Percentiles rank a stretch among this genome's conserved stretches.
Conservation (phyloP, 2,888 invertebrate genomes). For the Nemoura dubitans region DNA sequence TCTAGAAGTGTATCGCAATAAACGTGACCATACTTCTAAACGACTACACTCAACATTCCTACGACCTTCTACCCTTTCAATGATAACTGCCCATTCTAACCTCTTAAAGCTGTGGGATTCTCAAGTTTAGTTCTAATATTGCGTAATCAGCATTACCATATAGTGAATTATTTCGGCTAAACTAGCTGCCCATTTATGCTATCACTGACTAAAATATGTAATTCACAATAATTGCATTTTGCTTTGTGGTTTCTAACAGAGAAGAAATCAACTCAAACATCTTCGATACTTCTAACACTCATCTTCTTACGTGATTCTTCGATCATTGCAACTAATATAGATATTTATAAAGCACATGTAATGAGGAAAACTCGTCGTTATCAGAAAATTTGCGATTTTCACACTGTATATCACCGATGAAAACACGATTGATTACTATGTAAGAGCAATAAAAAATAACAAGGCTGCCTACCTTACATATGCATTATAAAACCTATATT, state of each 20-base stretch:
- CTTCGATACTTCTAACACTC: not conserved
- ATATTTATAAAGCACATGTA: no score
- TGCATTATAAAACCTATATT: not conserved
- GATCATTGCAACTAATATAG: no score
- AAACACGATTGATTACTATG: no score
- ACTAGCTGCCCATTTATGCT: not conserved
- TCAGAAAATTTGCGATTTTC: no score
- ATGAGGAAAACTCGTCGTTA: no score
- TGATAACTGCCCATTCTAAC: not conserved
- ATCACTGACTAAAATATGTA: not conserved
- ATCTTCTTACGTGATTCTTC: no score
- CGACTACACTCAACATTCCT: not conserved
- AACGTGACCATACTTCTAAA: not conserved
- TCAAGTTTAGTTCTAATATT: constrained; percentile 4
- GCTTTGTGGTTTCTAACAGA: not conserved
- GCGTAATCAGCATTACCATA: not conserved
- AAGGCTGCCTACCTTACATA: not conserved
- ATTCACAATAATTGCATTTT: not conserved
- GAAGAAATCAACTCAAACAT: not conserved
- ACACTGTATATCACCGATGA: no score
- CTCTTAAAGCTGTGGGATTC: not conserved
- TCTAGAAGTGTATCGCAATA: not conserved
- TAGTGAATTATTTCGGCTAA: not conserved
- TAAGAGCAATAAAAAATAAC: no score
- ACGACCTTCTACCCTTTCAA: not conserved